phyloP scores from a whole-genome alignment of 2,888 invertebrate species.

The Sinelater perroti region DNA sequence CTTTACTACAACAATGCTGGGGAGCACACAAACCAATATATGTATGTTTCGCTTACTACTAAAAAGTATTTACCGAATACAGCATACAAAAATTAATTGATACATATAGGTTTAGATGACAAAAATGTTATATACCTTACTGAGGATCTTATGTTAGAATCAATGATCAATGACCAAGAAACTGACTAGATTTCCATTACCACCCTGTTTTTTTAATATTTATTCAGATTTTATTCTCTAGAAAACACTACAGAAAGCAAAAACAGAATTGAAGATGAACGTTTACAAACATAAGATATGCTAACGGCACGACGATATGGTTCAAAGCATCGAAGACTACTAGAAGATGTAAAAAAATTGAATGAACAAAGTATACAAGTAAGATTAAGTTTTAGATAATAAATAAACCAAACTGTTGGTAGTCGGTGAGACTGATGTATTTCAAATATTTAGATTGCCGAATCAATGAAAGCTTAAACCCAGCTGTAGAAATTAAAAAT shows the following conservation, averaged over 20 bases:
- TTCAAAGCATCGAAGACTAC: too few relatives aligned
- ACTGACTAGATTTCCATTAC: conserved; percentile 4
- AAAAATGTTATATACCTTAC: too few relatives aligned
- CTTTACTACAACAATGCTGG: not conserved
- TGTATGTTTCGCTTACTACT: not conserved
- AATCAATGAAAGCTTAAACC: not conserved
- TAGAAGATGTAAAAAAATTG: not conserved
- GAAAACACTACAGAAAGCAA: not conserved
- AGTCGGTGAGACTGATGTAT: not conserved
- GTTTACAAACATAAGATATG: too few relatives aligned
- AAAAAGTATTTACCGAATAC: not conserved
- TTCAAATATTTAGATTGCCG: not conserved
- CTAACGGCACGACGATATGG: too few relatives aligned
- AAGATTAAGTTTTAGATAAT: not conserved
- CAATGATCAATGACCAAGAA: conserved; percentile 5
- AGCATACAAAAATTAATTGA: not conserved
- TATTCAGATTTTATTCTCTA: too few relatives aligned
- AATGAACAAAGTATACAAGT: not conserved
- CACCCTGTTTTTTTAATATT: conserved; percentile 7
- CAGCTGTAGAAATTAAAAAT: not conserved
- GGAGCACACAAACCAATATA: too few relatives aligned
- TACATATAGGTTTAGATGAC: not conserved
- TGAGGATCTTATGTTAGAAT: not conserved
- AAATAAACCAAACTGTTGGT: not conserved
- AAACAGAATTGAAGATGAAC: not conserved